Evolutionary conservation across 53 echinoderm and acorn worm species (phyloP), one percentile per base, ranked within the genome.

Genomic region (Apostichopus leukothele): DNA sequence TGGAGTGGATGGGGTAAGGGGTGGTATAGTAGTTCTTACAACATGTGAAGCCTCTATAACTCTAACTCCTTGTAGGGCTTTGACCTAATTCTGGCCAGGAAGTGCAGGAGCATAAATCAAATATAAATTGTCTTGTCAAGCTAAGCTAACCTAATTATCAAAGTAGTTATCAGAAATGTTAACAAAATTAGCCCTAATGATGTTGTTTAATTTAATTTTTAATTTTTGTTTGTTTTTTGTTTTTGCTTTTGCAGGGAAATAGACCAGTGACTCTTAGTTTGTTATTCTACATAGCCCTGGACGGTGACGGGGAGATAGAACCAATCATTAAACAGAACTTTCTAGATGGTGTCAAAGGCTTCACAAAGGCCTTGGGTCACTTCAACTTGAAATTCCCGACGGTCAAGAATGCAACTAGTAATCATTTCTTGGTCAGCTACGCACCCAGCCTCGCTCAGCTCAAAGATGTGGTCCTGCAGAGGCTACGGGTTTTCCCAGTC

Each of bases 281-380:
- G 25, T 7, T 98, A 67, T 98, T 98, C 91, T 98, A 98, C 90
- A 87, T 94, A 67, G 98, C 95, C 5, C 92, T 95, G 16, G 98
- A 98, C 87, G 94, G 92, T 10, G 84, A 84, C 0, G 98, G 98
- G 50, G 73, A 63, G 1, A 87, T 98, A 39, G 91, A 95, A 75
- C 94, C 97, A 6, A 63, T 92, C 68, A 63, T 92, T 16, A 91
- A 89, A 75, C 74, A 87, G 53, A 87, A 73, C 60, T 53, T 52
- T 11, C 20, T 92, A 23, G 74, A 90, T 77, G 93, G 86, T 51
- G 95, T 96, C 54, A 89, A 83, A 20, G 95, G 98, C 20, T 68
- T 61, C 76, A 96, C 94, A 5, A 88, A 93, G 59, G 94, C 92
- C 52, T 92, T 97, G 5, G 95, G 97, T 8, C 75, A 89, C 52